Evolutionary conservation across 2,797 vertebrate genomes (phyloP).

Genomic region (Semaprochilodus insignis): DNA sequence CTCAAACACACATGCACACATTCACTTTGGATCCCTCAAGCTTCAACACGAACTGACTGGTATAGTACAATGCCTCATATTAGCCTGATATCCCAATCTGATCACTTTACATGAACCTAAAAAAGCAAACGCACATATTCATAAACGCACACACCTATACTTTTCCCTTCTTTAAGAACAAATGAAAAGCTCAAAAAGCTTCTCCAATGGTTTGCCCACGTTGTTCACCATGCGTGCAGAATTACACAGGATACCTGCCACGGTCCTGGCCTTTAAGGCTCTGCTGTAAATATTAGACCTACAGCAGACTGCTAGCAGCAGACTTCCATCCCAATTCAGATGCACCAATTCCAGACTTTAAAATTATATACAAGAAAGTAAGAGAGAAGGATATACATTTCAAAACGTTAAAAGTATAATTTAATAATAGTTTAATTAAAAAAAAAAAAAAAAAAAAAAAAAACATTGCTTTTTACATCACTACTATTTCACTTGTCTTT

Average conservation of each 20-base stretch:
- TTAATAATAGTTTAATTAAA: slow-evolving; percentile 53
- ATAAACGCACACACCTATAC: slow-evolving; percentile 6
- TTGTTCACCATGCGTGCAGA: neutral
- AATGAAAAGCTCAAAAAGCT: neutral
- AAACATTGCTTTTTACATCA: slow-evolving; percentile 5
- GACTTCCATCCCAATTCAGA: neutral
- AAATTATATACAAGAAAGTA: slow-evolving; percentile 49
- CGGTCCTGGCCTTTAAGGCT: neutral
- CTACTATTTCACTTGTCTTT: slow-evolving; percentile 12
- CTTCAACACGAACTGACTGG: neutral
- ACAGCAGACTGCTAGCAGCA: neutral
- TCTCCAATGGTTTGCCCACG: neutral
- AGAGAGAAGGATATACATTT: slow-evolving; percentile 27
- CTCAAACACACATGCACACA: neutral
- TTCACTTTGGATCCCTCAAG: neutral
- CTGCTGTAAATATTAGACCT: neutral
- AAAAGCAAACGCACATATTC: neutral
- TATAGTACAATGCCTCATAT: neutral
- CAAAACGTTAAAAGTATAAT: slow-evolving; percentile 31
- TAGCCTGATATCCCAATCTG: neutral
- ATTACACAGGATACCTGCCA: neutral
- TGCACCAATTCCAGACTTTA: slow-evolving; percentile 18
- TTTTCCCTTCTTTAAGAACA: slow-evolving; percentile 24
- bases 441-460: slow-evolving; percentile 37
- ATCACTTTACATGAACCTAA: neutral